These are phyloP conservation scores for Phrynocephalus vlangalii DNA, from an alignment of 2,797 vertebrate species.

Conservation along the genomic window DNA sequence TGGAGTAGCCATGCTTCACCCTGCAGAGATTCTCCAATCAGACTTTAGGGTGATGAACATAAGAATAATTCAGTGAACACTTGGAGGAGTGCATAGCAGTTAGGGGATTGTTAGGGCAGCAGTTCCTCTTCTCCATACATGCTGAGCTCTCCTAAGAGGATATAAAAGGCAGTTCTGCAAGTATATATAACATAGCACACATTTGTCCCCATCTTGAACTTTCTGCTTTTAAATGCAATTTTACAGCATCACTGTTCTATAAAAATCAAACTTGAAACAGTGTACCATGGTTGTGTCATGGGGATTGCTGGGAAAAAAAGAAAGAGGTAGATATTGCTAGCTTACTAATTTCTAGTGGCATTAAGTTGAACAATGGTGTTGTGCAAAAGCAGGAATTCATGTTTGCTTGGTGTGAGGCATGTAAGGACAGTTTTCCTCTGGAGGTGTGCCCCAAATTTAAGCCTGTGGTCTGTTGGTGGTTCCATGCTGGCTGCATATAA, in stretches of 20 bases:
- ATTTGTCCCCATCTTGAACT: not conserved
- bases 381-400: not conserved
- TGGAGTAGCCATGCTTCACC: too few species aligned
- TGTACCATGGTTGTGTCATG: not conserved
- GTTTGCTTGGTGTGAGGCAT: not conserved
- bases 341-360: not conserved
- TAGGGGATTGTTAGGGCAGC: not conserved
- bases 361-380: not conserved
- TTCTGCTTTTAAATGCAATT: not conserved
- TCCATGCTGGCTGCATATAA: not conserved
- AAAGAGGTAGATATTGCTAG: not conserved
- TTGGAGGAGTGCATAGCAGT: too few species aligned
- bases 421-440: not conserved
- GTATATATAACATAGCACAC: not conserved
- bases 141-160: not conserved
- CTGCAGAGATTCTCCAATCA: too few species aligned
- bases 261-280: not conserved
- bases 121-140: not conserved
- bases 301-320: not conserved
- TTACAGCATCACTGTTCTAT: not conserved
- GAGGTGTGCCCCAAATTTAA: not conserved
- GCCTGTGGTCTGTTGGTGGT: not conserved
- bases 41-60: too few species aligned
- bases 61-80: too few species aligned
- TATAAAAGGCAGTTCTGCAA: not conserved